Evolutionary conservation across 2,888 invertebrate genomes (phyloP), one percentile per base, ranked within the genome.

Genomic region (Eugnorisma glareosa): DNA sequence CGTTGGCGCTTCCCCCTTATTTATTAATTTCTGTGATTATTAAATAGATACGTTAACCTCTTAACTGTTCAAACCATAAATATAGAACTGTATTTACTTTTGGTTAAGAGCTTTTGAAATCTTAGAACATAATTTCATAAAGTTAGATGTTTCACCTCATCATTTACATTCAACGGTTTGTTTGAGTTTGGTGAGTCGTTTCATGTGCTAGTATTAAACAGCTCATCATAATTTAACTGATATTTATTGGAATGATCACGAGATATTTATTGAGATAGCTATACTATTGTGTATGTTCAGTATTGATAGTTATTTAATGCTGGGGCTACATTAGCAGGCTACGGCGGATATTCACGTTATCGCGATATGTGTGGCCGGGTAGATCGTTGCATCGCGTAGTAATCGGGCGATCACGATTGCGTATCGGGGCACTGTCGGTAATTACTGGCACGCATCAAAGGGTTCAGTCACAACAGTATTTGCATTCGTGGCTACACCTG

Each of bases 171-270:
- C 57, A 40, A 59, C 57, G 24, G n/a, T 31, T 79, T 79, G 64
- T 73, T 81, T 79, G 51, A 64, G 24, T 68, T 78, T 24, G 10
- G 8, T 45, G 18, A 24, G 11, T 61, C 15, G 31, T 82, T 69
- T 21, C 21, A 31, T 66, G 45, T 64, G 10, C 45, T 35, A 64
- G 37, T 59, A 78, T 78, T 68, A 78, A 72, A 78, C 61, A 68
- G 71, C 83, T 81, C 57, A 68, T 83, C 64, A 59, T 73, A 67
- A 51, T 82, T n/a, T n/a, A n/a, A 57, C 28, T 54, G 24, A 28
- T 66, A 81, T 83, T 73, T 73, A 81, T 81, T 63, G 1, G 57
- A 69, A 35, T n/a, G 11, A 40, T 64, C 40, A 31, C 21, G 59
- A 31, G 59, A 59, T 59, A 21, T 57, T 28, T 21, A 21, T 21